Base-by-base conservation (phyloP, 2,113 vertebrate genomes). In the Accipiter cooperii region DNA sequence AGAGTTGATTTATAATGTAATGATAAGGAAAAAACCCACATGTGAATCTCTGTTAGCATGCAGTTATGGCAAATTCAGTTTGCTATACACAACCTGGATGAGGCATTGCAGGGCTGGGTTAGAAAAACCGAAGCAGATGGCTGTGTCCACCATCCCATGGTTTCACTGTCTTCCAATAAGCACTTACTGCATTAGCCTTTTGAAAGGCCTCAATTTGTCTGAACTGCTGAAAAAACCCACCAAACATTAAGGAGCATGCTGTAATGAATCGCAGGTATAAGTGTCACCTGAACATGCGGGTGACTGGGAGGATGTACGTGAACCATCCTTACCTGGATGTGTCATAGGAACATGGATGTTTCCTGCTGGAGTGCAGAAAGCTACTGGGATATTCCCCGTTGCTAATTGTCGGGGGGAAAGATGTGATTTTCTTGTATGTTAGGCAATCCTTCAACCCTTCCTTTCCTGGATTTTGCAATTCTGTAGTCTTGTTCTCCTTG, bases 401-500 rank as follows among this genome's bases (percentile, higher is more conserved):
- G 42, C 69, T 74, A 84, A 96, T 5, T 66, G 55, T 44, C 6
- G 1, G 17, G 46, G 36, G 57, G 52, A 75, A 84, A 65, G 74
- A 64, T 76, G 78, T 61, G 91, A 75, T 93, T 94, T 93, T 90
- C 84, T 75, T 42, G 11, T 63, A 34, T 21, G 22, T 88, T 85
- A 82, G 89, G 65, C 87, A 87, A 91, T 82, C 60, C 69, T 71
- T 64, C 84, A 81, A 18, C 57, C 57, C 61, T 84, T 69, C 87
- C 70, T 94, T 93, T 36, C 64, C 84, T 82, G 44, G 74, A 78
- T 94, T 90, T 91, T 91, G 90, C 89, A 93, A 60, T 93, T 61
- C 84, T 51, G 40, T 80, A 82, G 57, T 87, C 92, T 89, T 77
- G 51, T 91, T 95, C 96, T 96, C 89, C 94, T 94, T 82, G 93